Base-by-base conservation (phyloP, 1,140 invertebrate genomes). In the Ceratosolen fusciceps region DNA sequence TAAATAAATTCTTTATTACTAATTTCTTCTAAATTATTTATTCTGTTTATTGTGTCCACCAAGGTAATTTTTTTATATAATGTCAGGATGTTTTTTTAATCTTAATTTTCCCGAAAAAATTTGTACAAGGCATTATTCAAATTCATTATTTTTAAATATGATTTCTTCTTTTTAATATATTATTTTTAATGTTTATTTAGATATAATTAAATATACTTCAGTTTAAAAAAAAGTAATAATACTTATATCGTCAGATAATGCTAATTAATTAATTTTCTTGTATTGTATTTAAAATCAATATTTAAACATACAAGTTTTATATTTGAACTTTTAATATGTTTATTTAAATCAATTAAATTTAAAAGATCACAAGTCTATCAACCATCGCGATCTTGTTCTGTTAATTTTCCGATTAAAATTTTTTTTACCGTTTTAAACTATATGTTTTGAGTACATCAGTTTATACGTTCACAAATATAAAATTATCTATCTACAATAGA, bases 1-100 rank as follows among this genome's bases (percentile, higher is more conserved):
- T n/a, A n/a, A n/a, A n/a, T n/a, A n/a, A n/a, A n/a, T n/a, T n/a
- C n/a, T n/a, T n/a, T 85, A 83, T 85, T 83, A 85, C 85, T 85
- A 86, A 82, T 86, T 81, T 9, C 43, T 7, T 16, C 43, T 9
- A 47, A 47, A 16, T 47, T 47, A 47, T 47, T 47, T 47, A 47
- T 47, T 86, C 84, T n/a, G n/a, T 86, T 87, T 84, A 87, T 85
- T 86, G 85, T 83, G 85, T 86, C 83, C 82, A 86, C 82, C 85
- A 84, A 86, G 85, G 85, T 87, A 87, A 87, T 82, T 83, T 84
- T 80, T 86, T n/a, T n/a, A n/a, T n/a, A n/a, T n/a, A n/a, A n/a
- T n/a, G n/a, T n/a, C n/a, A n/a, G n/a, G n/a, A n/a, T n/a, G n/a
- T n/a, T n/a, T n/a, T n/a, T n/a, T 87, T 84, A 84, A 84, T 85